phyloP scores from a whole-genome alignment of 2,797 vertebrate genomes.

The Lateolabrax maculatus region DNA sequence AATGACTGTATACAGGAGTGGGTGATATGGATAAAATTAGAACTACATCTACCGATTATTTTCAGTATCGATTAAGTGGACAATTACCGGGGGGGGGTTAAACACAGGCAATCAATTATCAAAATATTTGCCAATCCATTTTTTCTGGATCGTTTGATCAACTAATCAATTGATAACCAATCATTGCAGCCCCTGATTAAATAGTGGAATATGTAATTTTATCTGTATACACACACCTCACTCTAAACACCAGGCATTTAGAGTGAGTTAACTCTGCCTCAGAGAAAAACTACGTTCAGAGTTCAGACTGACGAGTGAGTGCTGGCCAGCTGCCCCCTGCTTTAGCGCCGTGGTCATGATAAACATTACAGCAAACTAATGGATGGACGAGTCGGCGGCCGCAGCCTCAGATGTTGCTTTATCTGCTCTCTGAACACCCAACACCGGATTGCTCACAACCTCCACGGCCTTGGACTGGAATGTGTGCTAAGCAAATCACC shows the following conservation, averaged over 20 bases:
- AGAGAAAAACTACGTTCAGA: constrained; percentile 50
- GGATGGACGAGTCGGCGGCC: constrained; percentile 30
- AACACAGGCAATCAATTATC: background rate
- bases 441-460: constrained; percentile 64
- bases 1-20: background rate
- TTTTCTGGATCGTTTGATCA: background rate
- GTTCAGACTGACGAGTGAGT: constrained; percentile 42
- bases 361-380: constrained; percentile 70
- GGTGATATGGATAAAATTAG: background rate
- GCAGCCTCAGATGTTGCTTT: constrained; percentile 62
- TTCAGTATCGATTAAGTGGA: background rate
- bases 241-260: no score
- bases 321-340: constrained; percentile 22
- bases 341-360: constrained; percentile 57
- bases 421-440: constrained; percentile 69
- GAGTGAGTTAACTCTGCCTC: constrained; percentile 22
- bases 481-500: constrained; percentile 69
- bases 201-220: background rate
- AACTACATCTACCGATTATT: background rate
- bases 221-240: background rate
- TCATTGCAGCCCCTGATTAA: background rate
- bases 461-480: constrained; percentile 52
- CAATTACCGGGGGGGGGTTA: no score
- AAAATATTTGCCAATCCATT: background rate
- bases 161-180: background rate